Conservation (phyloP, 2,888 invertebrate genomes). For the Microctonus aethiopoides region DNA sequence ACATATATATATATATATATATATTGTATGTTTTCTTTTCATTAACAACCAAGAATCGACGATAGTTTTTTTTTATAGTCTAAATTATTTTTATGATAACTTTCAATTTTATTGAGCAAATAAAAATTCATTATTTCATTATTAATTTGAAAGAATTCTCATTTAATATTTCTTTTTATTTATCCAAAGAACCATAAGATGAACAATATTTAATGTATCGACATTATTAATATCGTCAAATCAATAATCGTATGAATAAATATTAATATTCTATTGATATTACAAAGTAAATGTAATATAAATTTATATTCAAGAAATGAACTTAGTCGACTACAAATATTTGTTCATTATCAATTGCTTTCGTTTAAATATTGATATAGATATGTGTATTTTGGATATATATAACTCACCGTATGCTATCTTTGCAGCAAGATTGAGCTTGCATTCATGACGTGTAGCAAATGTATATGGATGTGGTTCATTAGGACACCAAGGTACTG, state of each 20-base stretch:
- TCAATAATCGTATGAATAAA: background rate
- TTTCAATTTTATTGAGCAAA: background rate
- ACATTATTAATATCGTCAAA: background rate
- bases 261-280: too few relatives aligned
- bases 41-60: conserved; percentile 49
- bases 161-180: background rate
- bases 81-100: background rate
- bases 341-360: background rate
- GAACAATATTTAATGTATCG: background rate
- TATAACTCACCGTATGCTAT: conserved; percentile 58
- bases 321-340: background rate
- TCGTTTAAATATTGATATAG: background rate
- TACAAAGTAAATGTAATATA: background rate
- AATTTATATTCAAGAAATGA: background rate
- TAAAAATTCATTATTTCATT: background rate
- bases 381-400: too few relatives aligned
- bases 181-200: background rate
- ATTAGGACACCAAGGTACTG: conserved; percentile 61
- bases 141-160: background rate
- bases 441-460: conserved; percentile 60
- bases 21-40: conserved; percentile 63
- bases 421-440: conserved; percentile 62
- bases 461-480: conserved; percentile 61
- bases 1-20: conserved; percentile 52
- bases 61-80: conserved; percentile 23